Base-by-base conservation (phyloP, 2,113 vertebrate genomes). In the Delphinus delphis region DNA sequence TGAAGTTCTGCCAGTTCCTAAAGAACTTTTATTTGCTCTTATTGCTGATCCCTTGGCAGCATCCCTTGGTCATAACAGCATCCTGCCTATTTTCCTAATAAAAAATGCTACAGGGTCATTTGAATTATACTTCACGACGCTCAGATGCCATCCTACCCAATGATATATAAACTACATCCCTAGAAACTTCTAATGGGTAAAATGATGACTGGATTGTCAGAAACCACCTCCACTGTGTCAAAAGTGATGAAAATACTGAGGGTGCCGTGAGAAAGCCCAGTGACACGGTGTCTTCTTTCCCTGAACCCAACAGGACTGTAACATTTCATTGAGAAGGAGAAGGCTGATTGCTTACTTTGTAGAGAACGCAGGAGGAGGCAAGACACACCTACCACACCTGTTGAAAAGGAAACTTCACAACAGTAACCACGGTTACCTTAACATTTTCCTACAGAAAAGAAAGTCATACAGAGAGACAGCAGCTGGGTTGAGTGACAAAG, bases 401-500 rank as follows among this genome's bases (percentile, higher is more conserved):
- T n/a, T 60, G 88, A 63, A 93, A 96, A 88, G 25, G 82, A 89
- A 82, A 36, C 6, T 38, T 36, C 47, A 13, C 26, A 17, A 4
- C 25, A 28, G 28, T 70, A 55, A 67, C 47, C 67, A 71, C 20
- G 20, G 33, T 33, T 53, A n/a, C 80, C 44, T 93, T 77, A 79
- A 68, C 71, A 65, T 26, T 63, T 50, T 88, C 50, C 55, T 88
- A 36, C 41, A 79, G 85, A 77, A 18, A 1, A 0, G 65, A 93
- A 90, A 88, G 21, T 81, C 47, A 26, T 10, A 50, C 25, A 26
- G 17, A 87, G 8, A 86, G 36, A 80, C 3, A 90, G 73, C 38
- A 87, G 70, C 63, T 41, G 12, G 53, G 36, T 60, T 21, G 63
- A 95, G 25, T 23, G 81, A 92, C 79, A 76, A 82, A 92, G 68